Evolutionary conservation across 2,113 vertebrate species (phyloP).

Genomic region (Notechis scutatus): DNA sequence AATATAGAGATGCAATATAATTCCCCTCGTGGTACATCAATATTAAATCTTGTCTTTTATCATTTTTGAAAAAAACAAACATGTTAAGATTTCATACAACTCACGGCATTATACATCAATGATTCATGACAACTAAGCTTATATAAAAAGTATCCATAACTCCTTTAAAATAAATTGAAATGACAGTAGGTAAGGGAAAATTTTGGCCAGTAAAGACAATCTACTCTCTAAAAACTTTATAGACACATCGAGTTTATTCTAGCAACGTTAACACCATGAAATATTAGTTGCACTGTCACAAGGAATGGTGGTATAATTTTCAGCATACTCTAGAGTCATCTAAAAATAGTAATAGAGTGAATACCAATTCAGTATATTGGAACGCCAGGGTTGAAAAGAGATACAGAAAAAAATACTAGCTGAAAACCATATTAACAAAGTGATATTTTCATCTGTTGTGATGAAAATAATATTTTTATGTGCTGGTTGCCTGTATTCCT

Average conservation of each 20-base stretch:
- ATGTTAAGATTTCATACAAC: background rate
- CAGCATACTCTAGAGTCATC: conserved; percentile 46
- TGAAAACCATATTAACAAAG: conserved; percentile 49
- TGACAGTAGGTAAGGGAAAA: background rate
- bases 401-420: conserved; percentile 37
- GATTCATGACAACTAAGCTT: background rate
- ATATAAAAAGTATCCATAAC: conserved; percentile 29
- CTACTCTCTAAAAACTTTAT: conserved; percentile 55
- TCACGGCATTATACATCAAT: background rate
- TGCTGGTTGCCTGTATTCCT: background rate
- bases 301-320: conserved; percentile 47
- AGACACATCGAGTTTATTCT: conserved; percentile 49
- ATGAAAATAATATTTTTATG: background rate
- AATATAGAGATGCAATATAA: conserved; percentile 44
- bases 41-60: conserved; percentile 28
- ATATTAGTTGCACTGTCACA: conserved; percentile 39
- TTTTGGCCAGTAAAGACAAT: background rate
- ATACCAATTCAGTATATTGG: conserved; percentile 46
- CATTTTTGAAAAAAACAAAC: conserved; percentile 8
- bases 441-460: conserved; percentile 31
- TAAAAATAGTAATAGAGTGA: conserved; percentile 54
- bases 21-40: background rate
- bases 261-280: conserved; percentile 39
- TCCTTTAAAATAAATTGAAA: conserved; percentile 32
- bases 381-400: conserved; percentile 9